phyloP scores from a whole-genome alignment of 2,113 vertebrate species.

The Dunckerocampus dactyliophorus region DNA sequence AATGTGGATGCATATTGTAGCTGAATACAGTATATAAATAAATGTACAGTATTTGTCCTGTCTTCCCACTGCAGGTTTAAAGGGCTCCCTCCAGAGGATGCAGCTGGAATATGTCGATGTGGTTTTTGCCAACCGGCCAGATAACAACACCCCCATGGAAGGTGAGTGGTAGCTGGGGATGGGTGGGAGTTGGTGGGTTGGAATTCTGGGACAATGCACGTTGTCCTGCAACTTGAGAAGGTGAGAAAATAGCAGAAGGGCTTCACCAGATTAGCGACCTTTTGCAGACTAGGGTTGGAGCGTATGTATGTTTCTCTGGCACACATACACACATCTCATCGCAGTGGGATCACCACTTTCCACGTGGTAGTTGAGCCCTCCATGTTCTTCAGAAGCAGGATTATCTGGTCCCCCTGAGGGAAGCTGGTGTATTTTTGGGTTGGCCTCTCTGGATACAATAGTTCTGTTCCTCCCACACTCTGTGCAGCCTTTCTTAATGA shows the following conservation, averaged over 20 bases:
- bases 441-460: conserved; percentile 53
- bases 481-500: conserved; percentile 20
- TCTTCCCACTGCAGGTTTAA: conserved; percentile 76
- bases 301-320: conserved; percentile 8
- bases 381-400: conserved; percentile 59
- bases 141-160: conserved; percentile 97
- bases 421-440: conserved; percentile 64
- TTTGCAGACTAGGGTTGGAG: conserved; percentile 5
- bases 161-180: conserved; percentile 72
- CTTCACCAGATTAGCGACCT: background rate
- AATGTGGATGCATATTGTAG: too few relatives aligned
- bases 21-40: too few relatives aligned
- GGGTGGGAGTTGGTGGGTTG: background rate
- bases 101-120: conserved; percentile 97
- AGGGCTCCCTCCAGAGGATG: conserved; percentile 91
- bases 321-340: conserved; percentile 26
- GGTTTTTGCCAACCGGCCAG: conserved; percentile 93
- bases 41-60: background rate
- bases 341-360: conserved; percentile 46
- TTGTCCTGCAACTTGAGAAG: conserved; percentile 49
- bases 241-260: conserved; percentile 33
- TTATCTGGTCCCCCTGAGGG: conserved; percentile 50
- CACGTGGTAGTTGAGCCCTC: conserved; percentile 45
- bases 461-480: conserved; percentile 32
- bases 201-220: conserved; percentile 20